Evolutionary conservation across 92 coral and sea anemone species (phyloP), one percentile per base, ranked within the genome.

Genomic region (Chrysogorgia sp.): DNA sequence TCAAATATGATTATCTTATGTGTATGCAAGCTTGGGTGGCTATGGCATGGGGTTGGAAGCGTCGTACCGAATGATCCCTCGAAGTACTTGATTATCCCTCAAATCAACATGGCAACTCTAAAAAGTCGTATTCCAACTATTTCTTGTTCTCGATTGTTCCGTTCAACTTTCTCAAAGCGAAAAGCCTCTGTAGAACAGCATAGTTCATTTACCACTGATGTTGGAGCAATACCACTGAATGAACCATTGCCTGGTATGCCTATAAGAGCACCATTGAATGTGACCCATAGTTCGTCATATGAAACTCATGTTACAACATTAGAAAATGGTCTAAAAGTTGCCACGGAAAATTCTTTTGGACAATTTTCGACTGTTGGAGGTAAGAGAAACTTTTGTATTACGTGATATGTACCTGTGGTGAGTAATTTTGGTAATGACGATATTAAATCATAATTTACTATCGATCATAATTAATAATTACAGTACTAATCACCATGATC

Each of bases 301-400:
- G 83, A 58, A 60, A 94, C 98, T 0, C 97, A 84, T 25, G 86
- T 94, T 30, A 89, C 96, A 2, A 94, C 91, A 8, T 76, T 94
- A 14, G 92, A 89, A 48, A 94, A 94, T 76, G 98, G 98, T 28
- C 84, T 94, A 24, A 94, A 62, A 85, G 97, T 94, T 33, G 98
- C 98, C 17, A 91, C 98, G 10, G 98, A 94, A 69, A 96, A 94
- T 35, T 91, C 97, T 0, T 94, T 94, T 86, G 98, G 98, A 12
- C 98, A 94, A 83, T 94, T 94, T 40, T 94, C 98, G 40, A 94
- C 98, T 21, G 90, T 91, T 15, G 98, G 98, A 53, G 98, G 98
- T 94, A 14, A 55, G 97, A 55, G 13, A 7, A 24, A n/a, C 28
- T 23, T 41, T n/a, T 30, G 17, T 35, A 1, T 10, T 4, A 26